Conservation (phyloP, 2,797 vertebrate genomes). For the Pipistrellus pygmaeus region DNA sequence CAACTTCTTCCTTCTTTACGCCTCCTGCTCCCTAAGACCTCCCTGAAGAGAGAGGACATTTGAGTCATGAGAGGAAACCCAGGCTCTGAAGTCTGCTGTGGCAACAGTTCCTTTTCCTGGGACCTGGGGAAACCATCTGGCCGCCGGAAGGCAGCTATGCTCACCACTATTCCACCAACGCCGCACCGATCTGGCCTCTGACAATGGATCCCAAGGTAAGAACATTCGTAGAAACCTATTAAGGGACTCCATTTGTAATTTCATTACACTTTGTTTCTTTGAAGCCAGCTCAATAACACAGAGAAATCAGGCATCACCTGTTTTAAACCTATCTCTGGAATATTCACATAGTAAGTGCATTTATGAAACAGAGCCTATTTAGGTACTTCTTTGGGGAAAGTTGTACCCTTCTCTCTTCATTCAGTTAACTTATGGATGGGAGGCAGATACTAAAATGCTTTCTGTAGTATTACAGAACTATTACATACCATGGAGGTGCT, state of each 20-base stretch:
- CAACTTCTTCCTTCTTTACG: not conserved
- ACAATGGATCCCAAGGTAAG: not conserved
- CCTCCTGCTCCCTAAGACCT: not conserved
- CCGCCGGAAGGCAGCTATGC: constrained; percentile 87
- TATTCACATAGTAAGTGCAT: not conserved
- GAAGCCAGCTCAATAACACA: not conserved
- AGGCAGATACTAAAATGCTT: not conserved
- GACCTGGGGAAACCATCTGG: not conserved
- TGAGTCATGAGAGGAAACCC: not conserved
- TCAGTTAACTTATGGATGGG: not conserved
- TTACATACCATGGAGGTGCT: not conserved
- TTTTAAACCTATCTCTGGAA: not conserved
- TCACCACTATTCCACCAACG: constrained; percentile 88
- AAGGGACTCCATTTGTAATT: not conserved
- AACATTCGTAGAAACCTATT: not conserved
- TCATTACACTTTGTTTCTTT: not conserved
- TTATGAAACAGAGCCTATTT: not conserved
- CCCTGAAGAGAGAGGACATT: not conserved
- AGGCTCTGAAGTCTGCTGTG: not conserved
- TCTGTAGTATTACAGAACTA: not conserved
- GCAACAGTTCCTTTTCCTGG: not conserved
- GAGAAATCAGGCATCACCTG: not conserved
- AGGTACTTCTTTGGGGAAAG: not conserved
- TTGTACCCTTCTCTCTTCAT: not conserved
- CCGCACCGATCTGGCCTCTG: not conserved